A percentile compares a stretch with the other conserved stretches of the same genome.
Evolutionary conservation across 1,140 invertebrate genomes (phyloP).

Genomic region (Drosophila melanica): DNA sequence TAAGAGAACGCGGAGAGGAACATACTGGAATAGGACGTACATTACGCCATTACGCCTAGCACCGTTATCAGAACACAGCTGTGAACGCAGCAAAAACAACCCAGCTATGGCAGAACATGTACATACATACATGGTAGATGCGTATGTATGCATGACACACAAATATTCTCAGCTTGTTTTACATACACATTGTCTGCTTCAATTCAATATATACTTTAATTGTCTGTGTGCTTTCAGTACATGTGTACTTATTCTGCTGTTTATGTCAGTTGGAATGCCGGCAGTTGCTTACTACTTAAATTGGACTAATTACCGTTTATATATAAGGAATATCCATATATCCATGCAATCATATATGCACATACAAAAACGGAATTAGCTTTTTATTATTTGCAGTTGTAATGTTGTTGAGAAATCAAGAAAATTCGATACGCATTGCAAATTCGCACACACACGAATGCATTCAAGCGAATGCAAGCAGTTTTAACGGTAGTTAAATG

Average conservation of each 20-base stretch:
- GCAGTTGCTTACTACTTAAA: constrained; percentile 12
- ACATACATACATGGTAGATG: not conserved
- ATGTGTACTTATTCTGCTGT: constrained; percentile 16
- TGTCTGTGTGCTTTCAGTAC: constrained; percentile 8
- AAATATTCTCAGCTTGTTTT: constrained; percentile 26
- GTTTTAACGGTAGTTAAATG: constrained; percentile 16
- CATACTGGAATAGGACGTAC: not conserved
- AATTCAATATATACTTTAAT: constrained; percentile 16
- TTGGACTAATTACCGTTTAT: constrained; percentile 48
- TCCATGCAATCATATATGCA: constrained; percentile 49
- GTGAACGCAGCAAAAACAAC: constrained; percentile 22
- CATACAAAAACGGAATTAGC: constrained; percentile 26
- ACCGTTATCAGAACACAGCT: constrained; percentile 54
- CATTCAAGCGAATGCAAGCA: constrained; percentile 9
- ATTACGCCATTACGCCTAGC: constrained; percentile 18
- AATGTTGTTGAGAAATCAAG: constrained; percentile 61
- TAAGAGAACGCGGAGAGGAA: not conserved
- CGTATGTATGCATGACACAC: constrained; percentile 11
- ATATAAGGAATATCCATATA: constrained; percentile 26
- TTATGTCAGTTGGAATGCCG: constrained; percentile 28
- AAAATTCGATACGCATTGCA: constrained; percentile 76
- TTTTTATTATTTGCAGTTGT: constrained; percentile 21
- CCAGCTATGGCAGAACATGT: not conserved
- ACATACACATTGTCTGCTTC: constrained; percentile 27
- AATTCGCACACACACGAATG: constrained; percentile 44